A percentile compares a stretch with the other conserved stretches of the same genome.
Conservation (phyloP, 2,888 invertebrate genomes). For the Petrophora chlorosata region DNA sequence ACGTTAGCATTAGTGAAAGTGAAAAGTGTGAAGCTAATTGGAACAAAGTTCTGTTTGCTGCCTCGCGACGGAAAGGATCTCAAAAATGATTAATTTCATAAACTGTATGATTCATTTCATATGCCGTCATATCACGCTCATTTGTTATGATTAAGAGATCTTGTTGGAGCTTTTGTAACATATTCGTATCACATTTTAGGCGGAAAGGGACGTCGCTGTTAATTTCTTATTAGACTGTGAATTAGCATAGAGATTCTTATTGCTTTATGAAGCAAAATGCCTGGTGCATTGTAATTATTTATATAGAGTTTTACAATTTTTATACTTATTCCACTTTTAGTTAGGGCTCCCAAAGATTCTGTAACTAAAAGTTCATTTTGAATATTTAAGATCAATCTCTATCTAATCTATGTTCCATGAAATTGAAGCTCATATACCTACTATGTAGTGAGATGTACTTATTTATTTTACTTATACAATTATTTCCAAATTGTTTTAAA, state of each 20-base stretch:
- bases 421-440: conserved; percentile 60
- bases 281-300: conserved; percentile 73
- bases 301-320: conserved; percentile 64
- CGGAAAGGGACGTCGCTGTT: conserved; percentile 58
- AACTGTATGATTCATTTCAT: conserved; percentile 45
- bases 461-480: conserved; percentile 56
- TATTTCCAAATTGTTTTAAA: conserved; percentile 44
- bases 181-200: conserved; percentile 62
- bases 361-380: conserved; percentile 37
- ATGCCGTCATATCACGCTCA: conserved; percentile 38
- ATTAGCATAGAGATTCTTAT: conserved; percentile 59
- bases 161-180: conserved; percentile 53
- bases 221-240: conserved; percentile 69
- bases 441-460: conserved; percentile 67
- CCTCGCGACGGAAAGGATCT: conserved; percentile 66
- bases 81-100: conserved; percentile 55
- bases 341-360: conserved; percentile 48
- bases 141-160: conserved; percentile 46
- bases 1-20: conserved; percentile 70
- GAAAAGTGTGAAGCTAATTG: conserved; percentile 55
- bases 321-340: conserved; percentile 65
- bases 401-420: conserved; percentile 44
- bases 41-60: conserved; percentile 67
- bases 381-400: conserved; percentile 28
- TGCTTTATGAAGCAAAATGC: conserved; percentile 60